Evolutionary conservation across 1,140 invertebrate species (phyloP), one percentile per base, ranked within the genome.

Genomic region (Ericerus pela): DNA sequence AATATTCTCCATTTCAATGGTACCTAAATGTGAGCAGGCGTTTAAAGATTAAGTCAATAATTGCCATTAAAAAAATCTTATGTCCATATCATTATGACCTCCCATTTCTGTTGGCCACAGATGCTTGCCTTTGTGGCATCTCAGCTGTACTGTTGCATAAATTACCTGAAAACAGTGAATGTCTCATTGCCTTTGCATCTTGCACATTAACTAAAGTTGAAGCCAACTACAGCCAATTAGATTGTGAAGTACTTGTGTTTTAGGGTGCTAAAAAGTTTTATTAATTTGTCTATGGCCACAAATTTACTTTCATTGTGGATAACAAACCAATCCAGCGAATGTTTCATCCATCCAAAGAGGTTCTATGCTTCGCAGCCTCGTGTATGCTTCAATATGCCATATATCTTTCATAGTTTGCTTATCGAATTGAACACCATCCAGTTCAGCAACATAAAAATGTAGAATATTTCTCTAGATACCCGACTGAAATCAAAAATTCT

Each of bases 101-200:
- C 27, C 54, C 62, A 16, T 53, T 75, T 2, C 59, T 69, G 10
- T 26, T 77, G 26, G 64, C 70, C 12, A 69, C 69, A 28, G 75
- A 78, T 64, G 72, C 73, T n/a, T 71, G 67, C 27, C 57, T 65
- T 1, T 68, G 67, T 62, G 75, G 72, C n/a, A 59, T 77, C 2
- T 72, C 73, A 0, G 68, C 67, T 1, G 66, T 75, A 6, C 57
- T 78, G 0, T 65, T 66, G 2, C 74, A 78, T 54, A 58, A 53
- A 1, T 61, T 65, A n/a, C 64, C 72, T 60, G 66, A 64, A 10
- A 38, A 30, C 1, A 41, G 30, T 2, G 69, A 73, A 61, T 58
- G 58, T 58, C 70, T 71, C 2, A 67, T 76, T 27, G 67, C 67
- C 8, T 75, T 69, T 64, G 67, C 66, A 4, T 73, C 68, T 0